A percentile compares a stretch with the other conserved stretches of the same genome.
phyloP scores from a whole-genome alignment of 2,113 vertebrate genomes.

The Grammomys dolichurus region DNA sequence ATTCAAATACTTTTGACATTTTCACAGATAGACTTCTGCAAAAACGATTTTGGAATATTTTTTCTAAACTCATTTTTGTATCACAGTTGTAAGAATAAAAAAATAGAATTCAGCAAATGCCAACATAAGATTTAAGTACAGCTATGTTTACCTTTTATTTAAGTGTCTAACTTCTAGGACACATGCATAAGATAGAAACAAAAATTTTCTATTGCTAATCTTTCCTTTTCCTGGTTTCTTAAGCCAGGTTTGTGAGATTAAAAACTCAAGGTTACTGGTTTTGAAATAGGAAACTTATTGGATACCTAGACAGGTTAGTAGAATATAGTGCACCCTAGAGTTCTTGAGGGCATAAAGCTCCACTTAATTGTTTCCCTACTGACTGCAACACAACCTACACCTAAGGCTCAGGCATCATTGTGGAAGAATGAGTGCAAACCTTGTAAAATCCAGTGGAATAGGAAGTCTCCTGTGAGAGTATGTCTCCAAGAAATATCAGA shows the following conservation, averaged over 20 bases:
- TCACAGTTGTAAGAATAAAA: not conserved
- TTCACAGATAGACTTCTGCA: not conserved
- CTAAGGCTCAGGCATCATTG: not conserved
- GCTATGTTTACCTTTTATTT: not conserved
- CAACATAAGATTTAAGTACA: not conserved
- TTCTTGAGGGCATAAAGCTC: not conserved
- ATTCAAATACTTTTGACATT: conserved; percentile 4
- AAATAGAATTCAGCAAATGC: not conserved
- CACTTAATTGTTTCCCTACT: not conserved
- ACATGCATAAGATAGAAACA: not conserved
- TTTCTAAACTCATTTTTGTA: not conserved
- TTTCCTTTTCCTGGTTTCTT: not conserved
- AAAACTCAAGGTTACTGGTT: not conserved
- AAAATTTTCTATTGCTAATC: not conserved
- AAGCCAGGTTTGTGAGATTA: not conserved
- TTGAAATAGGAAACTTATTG: not conserved
- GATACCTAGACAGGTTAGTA: not conserved
- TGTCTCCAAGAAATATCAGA: not conserved
- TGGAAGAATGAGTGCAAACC: not conserved
- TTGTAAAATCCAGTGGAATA: not conserved
- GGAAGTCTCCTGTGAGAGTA: not conserved
- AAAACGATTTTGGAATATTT: not conserved
- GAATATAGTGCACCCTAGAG: not conserved
- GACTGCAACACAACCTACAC: not conserved
- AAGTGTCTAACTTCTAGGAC: not conserved